Evolutionary conservation across 2,888 invertebrate genomes (phyloP).

Genomic region (Frankliniella intonsa): DNA sequence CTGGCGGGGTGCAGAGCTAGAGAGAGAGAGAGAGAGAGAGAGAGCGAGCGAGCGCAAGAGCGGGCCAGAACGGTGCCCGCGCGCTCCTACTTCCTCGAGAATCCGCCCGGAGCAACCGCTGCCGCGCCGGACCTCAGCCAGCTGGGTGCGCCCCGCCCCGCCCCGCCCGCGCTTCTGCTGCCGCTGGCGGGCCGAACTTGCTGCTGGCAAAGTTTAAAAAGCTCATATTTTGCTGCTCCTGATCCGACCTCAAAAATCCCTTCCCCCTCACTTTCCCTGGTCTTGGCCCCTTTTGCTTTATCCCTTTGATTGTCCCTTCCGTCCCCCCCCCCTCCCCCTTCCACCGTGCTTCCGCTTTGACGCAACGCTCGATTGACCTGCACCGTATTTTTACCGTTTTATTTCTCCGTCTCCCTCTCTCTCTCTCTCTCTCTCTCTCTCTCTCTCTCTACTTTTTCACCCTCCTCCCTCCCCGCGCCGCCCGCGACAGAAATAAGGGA

Average conservation of each 20-base stretch:
- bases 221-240: conserved; percentile 25
- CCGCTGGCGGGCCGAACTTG: background rate
- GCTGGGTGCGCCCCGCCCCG: background rate
- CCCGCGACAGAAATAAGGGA: no score
- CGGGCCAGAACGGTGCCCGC: no score
- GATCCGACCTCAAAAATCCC: background rate
- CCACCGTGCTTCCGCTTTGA: no score
- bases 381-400: background rate
- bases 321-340: no score
- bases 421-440: no score
- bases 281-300: background rate
- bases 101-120: no score
- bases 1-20: no score
- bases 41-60: no score
- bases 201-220: conserved; percentile 6
- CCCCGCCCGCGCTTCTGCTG: background rate
- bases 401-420: background rate
- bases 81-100: no score
- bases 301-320: background rate
- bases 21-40: no score
- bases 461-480: no score
- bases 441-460: no score
- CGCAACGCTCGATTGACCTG: background rate
- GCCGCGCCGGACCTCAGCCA: background rate
- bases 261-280: background rate